Base-by-base conservation (phyloP, 2,888 invertebrate species). In the Cylindroiulus punctatus region DNA sequence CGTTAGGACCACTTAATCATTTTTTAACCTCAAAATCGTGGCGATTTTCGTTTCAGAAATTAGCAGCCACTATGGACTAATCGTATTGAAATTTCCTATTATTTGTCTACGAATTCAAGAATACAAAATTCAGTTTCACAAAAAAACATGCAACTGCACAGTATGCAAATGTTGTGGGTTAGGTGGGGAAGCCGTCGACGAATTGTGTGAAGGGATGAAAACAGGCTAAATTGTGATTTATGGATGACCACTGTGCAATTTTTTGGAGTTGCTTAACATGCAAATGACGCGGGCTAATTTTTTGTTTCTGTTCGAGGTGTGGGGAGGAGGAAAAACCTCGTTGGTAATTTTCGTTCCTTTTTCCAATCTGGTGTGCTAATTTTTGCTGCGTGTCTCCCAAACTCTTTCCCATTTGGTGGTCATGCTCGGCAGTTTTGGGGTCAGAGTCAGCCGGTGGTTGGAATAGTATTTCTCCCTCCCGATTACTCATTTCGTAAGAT, bases 371-470 rank as follows among this genome's bases (percentile, higher is more conserved):
- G 52, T 65, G 65, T 65, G 26, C 65, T 65, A 65, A 65, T 65
- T 65, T 65, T 65, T 65, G 65, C 65, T 14, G n/a, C n/a, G n/a
- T n/a, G 65, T 22, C 65, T 65, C 26, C 65, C 26, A 52, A 57
- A 65, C 26, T 22, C 65, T 65, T 65, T 65, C 26, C 19, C 65
- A 65, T 65, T 65, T 26, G 26, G 65, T 65, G 65, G 65, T 65
- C 65, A 65, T 65, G 65, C 65, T 10, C n/a, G 26, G 65, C 65
- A 65, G 65, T 65, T 65, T 65, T 65, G 65, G 65, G 65, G 65
- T 65, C 65, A 65, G 65, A 65, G 65, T 65, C 65, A 65, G 65
- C 65, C 65, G 26, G 65, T 65, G 65, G 65, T 65, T 65, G 65
- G 65, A 65, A 65, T 65, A 65, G 65, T 26, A 65, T 65, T 65